Percentiles rank a stretch among this genome's conserved stretches.
Conservation (phyloP, 2,888 invertebrate genomes). For the Molanna angustata region DNA sequence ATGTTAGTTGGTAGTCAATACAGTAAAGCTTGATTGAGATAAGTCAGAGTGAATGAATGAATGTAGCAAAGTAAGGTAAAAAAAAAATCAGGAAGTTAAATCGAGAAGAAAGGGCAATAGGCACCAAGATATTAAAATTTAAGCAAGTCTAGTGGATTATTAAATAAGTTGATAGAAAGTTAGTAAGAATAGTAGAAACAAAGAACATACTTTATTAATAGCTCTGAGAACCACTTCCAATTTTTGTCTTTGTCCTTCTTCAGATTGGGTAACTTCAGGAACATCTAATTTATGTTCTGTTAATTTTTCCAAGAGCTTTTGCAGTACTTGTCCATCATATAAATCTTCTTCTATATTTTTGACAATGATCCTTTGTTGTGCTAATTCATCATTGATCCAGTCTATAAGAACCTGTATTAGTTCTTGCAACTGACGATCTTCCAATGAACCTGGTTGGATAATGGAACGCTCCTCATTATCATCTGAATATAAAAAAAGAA, state of each 20-base stretch:
- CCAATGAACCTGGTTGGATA: conserved; percentile 84
- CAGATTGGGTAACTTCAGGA: conserved; percentile 97
- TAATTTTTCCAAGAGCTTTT: conserved; percentile 77
- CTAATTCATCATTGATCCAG: conserved; percentile 98
- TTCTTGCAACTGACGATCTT: conserved; percentile 82
- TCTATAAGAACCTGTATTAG: conserved; percentile 86
- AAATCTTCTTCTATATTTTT: conserved; percentile 95
- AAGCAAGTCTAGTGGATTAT: too few species aligned
- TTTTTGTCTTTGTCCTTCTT: conserved; percentile 96
- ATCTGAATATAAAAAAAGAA: conserved; percentile 53
- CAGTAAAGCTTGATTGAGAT: too few species aligned
- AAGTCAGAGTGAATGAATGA: too few species aligned
- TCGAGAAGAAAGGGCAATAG: too few species aligned
- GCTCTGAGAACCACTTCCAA: conserved; percentile 83
- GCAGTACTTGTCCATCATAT: conserved; percentile 90
- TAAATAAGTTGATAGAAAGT: too few species aligned
- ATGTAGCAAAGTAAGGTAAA: too few species aligned
- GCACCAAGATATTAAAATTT: too few species aligned
- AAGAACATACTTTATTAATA: conserved; percentile 77
- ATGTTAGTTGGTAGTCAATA: too few species aligned
- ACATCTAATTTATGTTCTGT: conserved; percentile 90
- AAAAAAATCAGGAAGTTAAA: too few species aligned
- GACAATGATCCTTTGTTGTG: conserved; percentile 94
- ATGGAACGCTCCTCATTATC: conserved; percentile 97
- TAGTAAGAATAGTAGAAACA: too few species aligned